Evolutionary conservation across 2,797 vertebrate genomes (phyloP).

Genomic region (Geotrypetes seraphini): DNA sequence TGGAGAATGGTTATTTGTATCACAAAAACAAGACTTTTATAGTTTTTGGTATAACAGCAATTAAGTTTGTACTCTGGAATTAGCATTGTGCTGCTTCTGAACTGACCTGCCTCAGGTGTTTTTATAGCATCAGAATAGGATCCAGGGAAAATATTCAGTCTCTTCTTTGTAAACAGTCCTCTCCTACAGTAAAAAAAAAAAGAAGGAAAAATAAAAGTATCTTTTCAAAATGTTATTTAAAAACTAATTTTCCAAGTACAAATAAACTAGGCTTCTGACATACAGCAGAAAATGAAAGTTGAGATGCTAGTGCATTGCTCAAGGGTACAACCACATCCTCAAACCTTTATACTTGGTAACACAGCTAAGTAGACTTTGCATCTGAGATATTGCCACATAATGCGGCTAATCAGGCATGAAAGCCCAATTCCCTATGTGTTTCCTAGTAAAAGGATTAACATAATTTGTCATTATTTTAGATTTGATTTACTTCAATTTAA

Average conservation of each 20-base stretch:
- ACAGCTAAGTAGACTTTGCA: conserved; percentile 6
- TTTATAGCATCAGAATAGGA: conserved; percentile 23
- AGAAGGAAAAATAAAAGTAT: conserved; percentile 16
- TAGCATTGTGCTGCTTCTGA: conserved; percentile 10
- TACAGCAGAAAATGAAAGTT: no score
- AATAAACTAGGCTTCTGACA: conserved; percentile 24
- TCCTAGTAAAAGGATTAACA: conserved; percentile 11
- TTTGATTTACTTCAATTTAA: conserved; percentile 17
- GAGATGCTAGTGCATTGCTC: conserved; percentile 1
- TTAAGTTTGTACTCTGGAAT: no score
- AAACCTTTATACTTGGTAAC: conserved; percentile 7
- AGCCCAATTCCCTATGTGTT: conserved; percentile 20
- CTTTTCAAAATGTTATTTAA: conserved; percentile 28
- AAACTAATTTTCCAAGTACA: conserved; percentile 10
- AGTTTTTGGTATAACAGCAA: no score
- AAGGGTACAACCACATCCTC: background rate
- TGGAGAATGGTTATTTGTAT: no score
- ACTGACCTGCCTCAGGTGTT: conserved; percentile 58
- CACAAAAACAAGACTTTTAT: no score
- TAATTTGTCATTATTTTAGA: conserved; percentile 16
- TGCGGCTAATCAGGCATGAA: conserved; percentile 14
- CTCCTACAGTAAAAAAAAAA: conserved; percentile 46
- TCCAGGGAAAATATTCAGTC: conserved; percentile 73
- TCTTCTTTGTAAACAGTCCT: conserved; percentile 49
- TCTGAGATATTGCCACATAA: conserved; percentile 19